Evolutionary conservation across 2,888 invertebrate genomes (phyloP).

Genomic region (Mesochorus sp.): DNA sequence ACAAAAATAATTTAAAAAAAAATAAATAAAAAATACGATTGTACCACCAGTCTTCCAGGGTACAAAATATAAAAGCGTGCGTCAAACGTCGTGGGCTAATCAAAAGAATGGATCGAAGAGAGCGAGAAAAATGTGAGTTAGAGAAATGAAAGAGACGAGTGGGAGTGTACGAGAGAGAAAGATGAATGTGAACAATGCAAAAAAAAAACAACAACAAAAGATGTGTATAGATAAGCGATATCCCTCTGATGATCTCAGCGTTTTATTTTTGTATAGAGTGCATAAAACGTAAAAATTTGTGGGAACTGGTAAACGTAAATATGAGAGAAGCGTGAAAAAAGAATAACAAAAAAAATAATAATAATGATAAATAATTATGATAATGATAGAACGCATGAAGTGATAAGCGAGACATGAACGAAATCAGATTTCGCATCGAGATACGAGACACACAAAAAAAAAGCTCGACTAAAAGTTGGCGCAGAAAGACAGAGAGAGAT

Average conservation of each 20-base stretch:
- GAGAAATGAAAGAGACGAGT: background rate
- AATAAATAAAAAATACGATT: constrained; percentile 63
- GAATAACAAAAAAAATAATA: constrained; percentile 21
- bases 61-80: constrained; percentile 68
- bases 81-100: constrained; percentile 70
- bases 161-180: constrained; percentile 31
- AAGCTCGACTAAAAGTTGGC: constrained; percentile 27
- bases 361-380: constrained; percentile 46
- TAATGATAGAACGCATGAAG: constrained; percentile 51
- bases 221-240: constrained; percentile 73
- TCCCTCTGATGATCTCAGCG: constrained; percentile 76
- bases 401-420: constrained; percentile 60
- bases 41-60: constrained; percentile 75
- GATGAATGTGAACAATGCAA: constrained; percentile 32
- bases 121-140: background rate
- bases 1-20: constrained; percentile 49
- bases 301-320: constrained; percentile 61
- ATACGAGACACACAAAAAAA: no score
- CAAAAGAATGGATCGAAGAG: constrained; percentile 63
- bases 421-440: constrained; percentile 73
- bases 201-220: constrained; percentile 62
- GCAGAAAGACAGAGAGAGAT: constrained; percentile 5
- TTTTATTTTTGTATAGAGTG: constrained; percentile 81
- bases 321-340: constrained; percentile 58
- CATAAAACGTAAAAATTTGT: constrained; percentile 74